Evolutionary conservation across 1,140 invertebrate species (phyloP), one percentile per base, ranked within the genome.

Genomic region (Drosophila littoralis): DNA sequence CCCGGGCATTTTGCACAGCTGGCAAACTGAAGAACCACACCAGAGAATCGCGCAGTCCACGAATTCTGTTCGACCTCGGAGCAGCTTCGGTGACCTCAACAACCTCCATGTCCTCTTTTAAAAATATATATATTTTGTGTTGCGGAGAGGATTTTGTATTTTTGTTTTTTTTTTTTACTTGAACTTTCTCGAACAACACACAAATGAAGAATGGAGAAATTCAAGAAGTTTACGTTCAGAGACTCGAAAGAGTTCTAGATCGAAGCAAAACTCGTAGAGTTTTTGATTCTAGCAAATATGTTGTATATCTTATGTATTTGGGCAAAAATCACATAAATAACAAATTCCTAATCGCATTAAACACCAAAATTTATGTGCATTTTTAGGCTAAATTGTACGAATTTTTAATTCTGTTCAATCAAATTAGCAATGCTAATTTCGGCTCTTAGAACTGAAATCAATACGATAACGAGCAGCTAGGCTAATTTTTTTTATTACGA

Each of bases 371-470:
- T 88, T 82, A 88, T 77, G 65, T 57, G 72, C 52, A 64, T 60
- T 66, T n/a, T 54, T 60, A 36, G 32, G 28, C 12, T 51, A 60
- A 60, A 55, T 59, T 66, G 50, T 38, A 46, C 28, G 48, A 72
- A 72, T 68, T 60, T 42, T 22, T 38, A 74, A 58, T 67, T 67
- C 8, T 6, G n/a, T 48, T 61, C 32, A 54, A 36, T 59, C 51
- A 64, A 45, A 85, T 86, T 86, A 67, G 82, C 79, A 86, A 68
- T 83, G 68, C 82, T 52, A 86, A 86, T 86, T 77, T 76, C 33
- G 7, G 3, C 15, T 28, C 55, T 45, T 65, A 79, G 79, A 85
- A 81, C 79, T 61, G 50, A 75, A 67, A 58, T 67, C 66, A 40
- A 57, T 15, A 8, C 50, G 45, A 71, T 32, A 32, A 15, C 15